Percentiles rank a stretch among this genome's conserved stretches.
phyloP scores from a whole-genome alignment of 1,140 invertebrate genomes.

The Araneus ventricosus region DNA sequence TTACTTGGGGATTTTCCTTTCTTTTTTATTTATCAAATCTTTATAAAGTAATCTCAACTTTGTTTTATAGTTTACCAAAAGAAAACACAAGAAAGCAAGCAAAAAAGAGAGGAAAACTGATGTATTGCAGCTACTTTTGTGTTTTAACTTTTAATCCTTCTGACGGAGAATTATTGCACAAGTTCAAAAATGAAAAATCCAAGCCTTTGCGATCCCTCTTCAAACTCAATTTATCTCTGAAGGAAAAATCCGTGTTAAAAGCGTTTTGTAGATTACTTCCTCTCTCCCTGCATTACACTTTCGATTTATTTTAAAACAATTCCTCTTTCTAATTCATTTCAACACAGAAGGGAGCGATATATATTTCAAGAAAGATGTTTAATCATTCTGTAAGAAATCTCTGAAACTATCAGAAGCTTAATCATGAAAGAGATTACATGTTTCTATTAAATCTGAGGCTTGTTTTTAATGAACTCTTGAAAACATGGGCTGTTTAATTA shows the following conservation, averaged over 20 bases:
- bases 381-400: neutral
- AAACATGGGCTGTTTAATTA: no score
- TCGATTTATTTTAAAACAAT: conserved; percentile 26
- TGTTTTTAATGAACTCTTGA: no score
- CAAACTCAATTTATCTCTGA: conserved; percentile 22
- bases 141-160: neutral
- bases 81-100: neutral
- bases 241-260: conserved; percentile 23
- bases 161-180: neutral
- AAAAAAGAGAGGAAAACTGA: neutral
- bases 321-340: conserved; percentile 28
- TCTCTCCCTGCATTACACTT: neutral
- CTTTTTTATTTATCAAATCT: neutral
- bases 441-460: no score
- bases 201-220: neutral
- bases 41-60: neutral
- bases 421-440: neutral
- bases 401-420: neutral
- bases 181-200: conserved; percentile 33
- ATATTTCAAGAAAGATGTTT: neutral
- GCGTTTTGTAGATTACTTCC: conserved; percentile 10
- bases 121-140: neutral
- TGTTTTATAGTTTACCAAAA: neutral
- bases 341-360: neutral
- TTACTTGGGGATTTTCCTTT: neutral